These are phyloP conservation scores for Palythoa heliodiscus DNA, from an alignment of 92 coral and sea anemone genomes.

Conservation along the genomic window DNA sequence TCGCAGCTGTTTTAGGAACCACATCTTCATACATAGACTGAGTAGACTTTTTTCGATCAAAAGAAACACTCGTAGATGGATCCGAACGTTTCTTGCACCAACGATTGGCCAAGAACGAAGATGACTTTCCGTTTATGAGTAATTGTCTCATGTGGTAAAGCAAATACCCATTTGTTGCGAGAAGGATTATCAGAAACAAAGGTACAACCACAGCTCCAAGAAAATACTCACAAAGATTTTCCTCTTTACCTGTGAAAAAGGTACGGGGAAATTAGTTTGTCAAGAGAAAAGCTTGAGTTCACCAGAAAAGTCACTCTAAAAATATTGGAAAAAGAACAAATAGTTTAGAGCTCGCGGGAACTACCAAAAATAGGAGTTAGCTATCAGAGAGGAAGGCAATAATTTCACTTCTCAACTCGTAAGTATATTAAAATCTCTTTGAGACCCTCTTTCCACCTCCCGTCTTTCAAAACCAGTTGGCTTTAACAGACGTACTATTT, in stretches of 20 bases:
- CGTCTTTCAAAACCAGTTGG: no score
- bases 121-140: neutral
- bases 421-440: no score
- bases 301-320: neutral
- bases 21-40: neutral
- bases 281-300: neutral
- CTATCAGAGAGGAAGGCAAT: no score
- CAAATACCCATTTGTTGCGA: conserved; percentile 3
- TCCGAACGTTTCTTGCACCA: neutral
- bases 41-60: neutral
- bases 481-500: no score
- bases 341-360: neutral
- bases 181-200: neutral
- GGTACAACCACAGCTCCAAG: neutral
- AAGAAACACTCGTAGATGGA: neutral
- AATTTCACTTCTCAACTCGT: no score
- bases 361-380: no score
- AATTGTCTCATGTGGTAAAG: neutral
- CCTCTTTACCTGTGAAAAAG: neutral
- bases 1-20: neutral
- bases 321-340: neutral
- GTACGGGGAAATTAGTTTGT: neutral
- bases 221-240: neutral
- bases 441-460: no score
- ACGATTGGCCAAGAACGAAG: neutral